Evolutionary conservation across 2,113 vertebrate genomes (phyloP).

Genomic region (Callipepla squamata): DNA sequence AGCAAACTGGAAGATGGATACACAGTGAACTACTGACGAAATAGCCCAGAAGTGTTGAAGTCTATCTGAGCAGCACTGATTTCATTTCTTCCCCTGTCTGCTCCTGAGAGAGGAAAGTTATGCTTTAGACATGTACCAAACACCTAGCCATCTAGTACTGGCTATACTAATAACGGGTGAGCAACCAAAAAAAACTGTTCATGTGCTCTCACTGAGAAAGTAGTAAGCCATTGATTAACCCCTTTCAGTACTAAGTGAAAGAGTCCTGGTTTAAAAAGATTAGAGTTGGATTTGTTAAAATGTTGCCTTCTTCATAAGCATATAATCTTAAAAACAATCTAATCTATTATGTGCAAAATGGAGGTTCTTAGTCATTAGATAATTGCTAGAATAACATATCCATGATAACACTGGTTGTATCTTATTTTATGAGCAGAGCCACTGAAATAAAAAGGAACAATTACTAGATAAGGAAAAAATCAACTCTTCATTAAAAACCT

Average conservation of each 20-base stretch:
- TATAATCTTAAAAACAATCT: slow-evolving; percentile 34
- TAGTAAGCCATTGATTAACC: neutral
- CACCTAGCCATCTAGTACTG: neutral
- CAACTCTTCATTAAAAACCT: slow-evolving; percentile 2
- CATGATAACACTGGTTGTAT: slow-evolving; percentile 29
- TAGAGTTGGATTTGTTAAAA: neutral
- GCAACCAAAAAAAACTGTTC: neutral
- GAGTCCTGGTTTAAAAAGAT: neutral
- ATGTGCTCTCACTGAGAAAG: neutral
- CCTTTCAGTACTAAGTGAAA: neutral
- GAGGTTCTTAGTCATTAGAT: slow-evolving; percentile 22
- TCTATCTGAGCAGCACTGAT: neutral
- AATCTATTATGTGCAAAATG: slow-evolving; percentile 29
- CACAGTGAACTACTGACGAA: neutral
- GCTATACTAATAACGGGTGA: neutral
- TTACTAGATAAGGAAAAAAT: slow-evolving; percentile 34
- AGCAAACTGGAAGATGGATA: neutral
- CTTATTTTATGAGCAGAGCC: slow-evolving; percentile 2
- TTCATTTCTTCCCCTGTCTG: neutral
- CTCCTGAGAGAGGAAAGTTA: neutral
- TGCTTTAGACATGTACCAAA: neutral
- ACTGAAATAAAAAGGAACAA: slow-evolving; percentile 37
- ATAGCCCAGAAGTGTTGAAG: neutral
- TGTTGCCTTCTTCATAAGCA: neutral
- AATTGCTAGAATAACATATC: slow-evolving; percentile 42